These are phyloP conservation scores for Pterophyllum scalare DNA, from an alignment of 2,113 vertebrate genomes.

Conservation along the genomic window DNA sequence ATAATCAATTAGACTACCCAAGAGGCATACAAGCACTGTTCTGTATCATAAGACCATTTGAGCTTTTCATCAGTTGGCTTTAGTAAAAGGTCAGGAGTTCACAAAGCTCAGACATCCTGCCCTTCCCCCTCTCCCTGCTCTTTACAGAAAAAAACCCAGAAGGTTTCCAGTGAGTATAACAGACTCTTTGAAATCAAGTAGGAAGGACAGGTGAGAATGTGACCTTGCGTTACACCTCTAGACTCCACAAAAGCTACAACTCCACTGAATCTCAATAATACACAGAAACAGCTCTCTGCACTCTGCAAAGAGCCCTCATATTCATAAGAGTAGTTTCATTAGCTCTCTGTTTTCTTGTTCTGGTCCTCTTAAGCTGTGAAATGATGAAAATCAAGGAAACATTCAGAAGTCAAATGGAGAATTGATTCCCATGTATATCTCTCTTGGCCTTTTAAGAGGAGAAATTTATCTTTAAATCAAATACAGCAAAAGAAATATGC, in stretches of 20 bases:
- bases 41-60: background rate
- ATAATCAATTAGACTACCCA: background rate
- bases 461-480: background rate
- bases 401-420: slow-evolving; percentile 6
- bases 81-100: slow-evolving; percentile 28
- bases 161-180: background rate
- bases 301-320: slow-evolving; percentile 10
- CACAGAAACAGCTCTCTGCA: slow-evolving; percentile 11
- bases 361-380: background rate
- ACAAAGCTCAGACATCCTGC: background rate
- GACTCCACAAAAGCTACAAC: slow-evolving; percentile 6
- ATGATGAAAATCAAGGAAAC: slow-evolving; percentile 17
- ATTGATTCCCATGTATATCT: background rate
- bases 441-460: background rate
- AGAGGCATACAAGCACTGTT: background rate
- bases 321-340: slow-evolving; percentile 39
- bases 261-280: background rate
- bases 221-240: slow-evolving; percentile 30
- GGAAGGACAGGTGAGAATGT: background rate
- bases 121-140: background rate
- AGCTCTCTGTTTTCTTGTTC: slow-evolving; percentile 17
- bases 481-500: background rate
- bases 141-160: background rate
- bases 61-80: slow-evolving; percentile 17
- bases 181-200: slow-evolving; percentile 1